Evolutionary conservation across 1,140 invertebrate genomes (phyloP), one percentile per base, ranked within the genome.

Genomic region (Caerostris extrusa): DNA sequence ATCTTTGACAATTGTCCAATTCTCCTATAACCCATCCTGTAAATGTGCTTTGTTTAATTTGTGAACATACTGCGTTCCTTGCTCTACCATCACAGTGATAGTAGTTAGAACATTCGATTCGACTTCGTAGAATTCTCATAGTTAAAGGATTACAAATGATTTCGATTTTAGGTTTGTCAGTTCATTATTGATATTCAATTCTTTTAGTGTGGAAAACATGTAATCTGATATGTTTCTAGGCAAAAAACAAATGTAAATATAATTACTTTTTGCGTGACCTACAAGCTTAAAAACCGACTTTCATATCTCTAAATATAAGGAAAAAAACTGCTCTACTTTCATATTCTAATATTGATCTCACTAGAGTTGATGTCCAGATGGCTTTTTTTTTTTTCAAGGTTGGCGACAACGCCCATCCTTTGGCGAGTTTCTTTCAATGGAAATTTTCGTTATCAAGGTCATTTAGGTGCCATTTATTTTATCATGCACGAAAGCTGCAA

Each of bases 401-500:
- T n/a, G 34, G 55, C 8, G 56, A 17, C 55, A 19, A 83, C 82
- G 82, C 82, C 82, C 82, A 34, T 12, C 56, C 55, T 19, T 56
- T 58, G 6, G 34, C n/a, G 53, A n/a, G n/a, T 57, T 83, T 83
- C 19, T 77, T 77, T 67, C 12, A 67, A 67, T 53, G 71, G 10
- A 5, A 58, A n/a, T 19, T 17, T 83, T 83, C 82, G 56, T 83
- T 83, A 56, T n/a, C 82, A 83, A 83, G 82, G 53, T 57, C 82
- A 83, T 17, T 17, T 3, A 58, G 10, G 5, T 57, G 55, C 56
- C 82, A 57, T 83, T 19, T 12, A 83, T 58, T 17, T 57, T 64
- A 17, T 83, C 19, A 10, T 7, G 82, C 53, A 83, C 82, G 82
- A 57, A 57, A 83, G 3, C 8, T 34, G 8, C 71, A 53, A 77